These are phyloP conservation scores for Aplocera efformata DNA, from an alignment of 2,888 invertebrate species.

Conservation along the genomic window DNA sequence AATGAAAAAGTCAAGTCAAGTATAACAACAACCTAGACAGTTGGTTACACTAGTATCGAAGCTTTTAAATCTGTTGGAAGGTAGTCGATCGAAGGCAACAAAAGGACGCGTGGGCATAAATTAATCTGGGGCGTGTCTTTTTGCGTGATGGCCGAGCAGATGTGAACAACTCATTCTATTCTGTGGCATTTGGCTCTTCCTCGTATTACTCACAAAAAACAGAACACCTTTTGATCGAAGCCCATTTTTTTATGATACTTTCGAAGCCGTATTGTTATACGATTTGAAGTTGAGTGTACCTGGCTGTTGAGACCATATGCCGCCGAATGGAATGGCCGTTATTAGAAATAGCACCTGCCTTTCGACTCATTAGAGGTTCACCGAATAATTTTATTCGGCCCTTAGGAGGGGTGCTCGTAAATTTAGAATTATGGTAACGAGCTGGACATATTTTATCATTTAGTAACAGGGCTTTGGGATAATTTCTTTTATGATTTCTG, in stretches of 20 bases:
- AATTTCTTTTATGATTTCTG: not conserved
- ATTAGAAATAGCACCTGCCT: slow-evolving; percentile 61
- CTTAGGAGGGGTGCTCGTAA: slow-evolving; percentile 1
- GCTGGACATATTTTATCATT: too few species aligned
- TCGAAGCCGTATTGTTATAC: slow-evolving; percentile 9
- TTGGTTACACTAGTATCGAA: too few species aligned
- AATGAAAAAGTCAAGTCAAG: too few species aligned
- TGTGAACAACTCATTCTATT: not conserved
- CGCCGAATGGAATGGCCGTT: slow-evolving; percentile 39
- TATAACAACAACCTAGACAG: too few species aligned
- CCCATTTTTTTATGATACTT: not conserved
- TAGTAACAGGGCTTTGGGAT: not conserved
- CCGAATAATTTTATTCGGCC: slow-evolving; percentile 27
- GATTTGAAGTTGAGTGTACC: slow-evolving; percentile 8
- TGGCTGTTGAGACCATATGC: slow-evolving; percentile 37
- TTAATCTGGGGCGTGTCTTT: too few species aligned
- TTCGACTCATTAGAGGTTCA: slow-evolving; percentile 43
- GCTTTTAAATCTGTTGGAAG: too few species aligned
- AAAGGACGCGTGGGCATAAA: too few species aligned
- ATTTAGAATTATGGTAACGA: slow-evolving; percentile 2
- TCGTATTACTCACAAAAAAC: slow-evolving; percentile 12
- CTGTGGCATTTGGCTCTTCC: slow-evolving; percentile 7
- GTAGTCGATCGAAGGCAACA: too few species aligned
- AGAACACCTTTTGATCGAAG: slow-evolving; percentile 17
- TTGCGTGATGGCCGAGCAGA: too few species aligned